Percentiles rank a stretch among this genome's conserved stretches.
phyloP scores from a whole-genome alignment of 2,113 vertebrate genomes.

The Podarcis cretensis region DNA sequence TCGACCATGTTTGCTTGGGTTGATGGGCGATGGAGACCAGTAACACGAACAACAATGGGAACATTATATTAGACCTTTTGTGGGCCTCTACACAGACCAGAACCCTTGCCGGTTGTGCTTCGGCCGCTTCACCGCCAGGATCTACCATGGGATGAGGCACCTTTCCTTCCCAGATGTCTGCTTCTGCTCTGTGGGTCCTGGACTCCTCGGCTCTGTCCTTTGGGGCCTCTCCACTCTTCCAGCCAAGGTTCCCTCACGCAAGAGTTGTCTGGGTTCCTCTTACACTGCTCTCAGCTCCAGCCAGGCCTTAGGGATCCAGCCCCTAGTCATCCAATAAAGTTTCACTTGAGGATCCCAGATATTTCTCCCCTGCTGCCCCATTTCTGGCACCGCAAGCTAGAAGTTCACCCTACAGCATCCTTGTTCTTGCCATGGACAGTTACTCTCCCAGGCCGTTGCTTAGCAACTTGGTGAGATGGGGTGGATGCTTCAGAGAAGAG shows the following conservation, averaged over 20 bases:
- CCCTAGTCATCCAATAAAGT: neutral
- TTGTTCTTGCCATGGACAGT: neutral
- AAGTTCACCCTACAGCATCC: neutral
- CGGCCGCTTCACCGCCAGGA: neutral
- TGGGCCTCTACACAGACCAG: neutral
- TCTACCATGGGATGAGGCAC: neutral
- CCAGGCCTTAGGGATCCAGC: neutral
- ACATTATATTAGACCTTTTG: no score
- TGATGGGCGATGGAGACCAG: no score
- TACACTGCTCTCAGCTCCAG: no score
- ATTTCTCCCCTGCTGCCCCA: neutral
- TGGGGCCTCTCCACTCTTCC: no score
- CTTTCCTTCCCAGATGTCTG: no score
- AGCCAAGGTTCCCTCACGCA: no score
- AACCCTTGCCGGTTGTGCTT: neutral
- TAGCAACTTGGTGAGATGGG: neutral
- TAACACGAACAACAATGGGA: no score
- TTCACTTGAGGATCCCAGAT: neutral
- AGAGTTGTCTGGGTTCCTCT: no score
- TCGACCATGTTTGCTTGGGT: no score
- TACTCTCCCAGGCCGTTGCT: neutral
- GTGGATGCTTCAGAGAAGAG: neutral
- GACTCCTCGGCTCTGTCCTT: no score
- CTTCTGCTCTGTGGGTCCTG: no score
- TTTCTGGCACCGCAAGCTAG: no score